Conservation (phyloP, 2,888 invertebrate genomes). For the Chymomyza caudatula region DNA sequence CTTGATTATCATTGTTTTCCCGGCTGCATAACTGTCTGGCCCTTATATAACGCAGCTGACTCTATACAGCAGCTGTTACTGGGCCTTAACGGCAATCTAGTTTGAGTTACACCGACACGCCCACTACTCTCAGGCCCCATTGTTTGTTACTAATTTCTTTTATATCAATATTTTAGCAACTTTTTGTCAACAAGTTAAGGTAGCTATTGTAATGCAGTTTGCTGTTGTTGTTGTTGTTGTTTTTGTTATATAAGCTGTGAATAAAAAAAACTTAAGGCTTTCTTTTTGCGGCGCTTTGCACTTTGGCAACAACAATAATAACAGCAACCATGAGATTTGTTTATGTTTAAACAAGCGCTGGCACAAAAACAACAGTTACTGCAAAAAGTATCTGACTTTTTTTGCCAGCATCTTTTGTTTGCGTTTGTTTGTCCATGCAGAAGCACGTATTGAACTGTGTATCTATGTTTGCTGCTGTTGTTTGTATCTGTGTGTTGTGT, state of each 20-base stretch:
- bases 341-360: conserved; percentile 39
- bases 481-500: conserved; percentile 1
- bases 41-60: neutral
- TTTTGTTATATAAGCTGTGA: conserved; percentile 43
- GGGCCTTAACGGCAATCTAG: neutral
- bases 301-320: conserved; percentile 18
- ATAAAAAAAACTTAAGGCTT: conserved; percentile 35
- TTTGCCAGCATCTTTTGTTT: conserved; percentile 33
- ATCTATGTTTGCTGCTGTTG: conserved; percentile 44
- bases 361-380: conserved; percentile 11
- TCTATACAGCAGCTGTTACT: neutral
- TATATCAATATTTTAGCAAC: neutral
- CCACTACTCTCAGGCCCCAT: neutral
- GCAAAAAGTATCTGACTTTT: conserved; percentile 13
- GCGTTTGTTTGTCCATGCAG: conserved; percentile 51
- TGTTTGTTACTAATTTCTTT: neutral
- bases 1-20: neutral
- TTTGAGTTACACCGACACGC: neutral
- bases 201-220: too few relatives aligned
- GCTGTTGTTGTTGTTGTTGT: too few relatives aligned
- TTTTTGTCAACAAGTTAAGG: neutral
- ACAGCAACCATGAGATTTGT: conserved; percentile 45
- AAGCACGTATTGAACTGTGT: conserved; percentile 55
- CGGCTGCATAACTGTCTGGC: too few relatives aligned
- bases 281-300: conserved; percentile 11